Base-by-base conservation (phyloP, 2,797 vertebrate species). In the Malurus splendens region DNA sequence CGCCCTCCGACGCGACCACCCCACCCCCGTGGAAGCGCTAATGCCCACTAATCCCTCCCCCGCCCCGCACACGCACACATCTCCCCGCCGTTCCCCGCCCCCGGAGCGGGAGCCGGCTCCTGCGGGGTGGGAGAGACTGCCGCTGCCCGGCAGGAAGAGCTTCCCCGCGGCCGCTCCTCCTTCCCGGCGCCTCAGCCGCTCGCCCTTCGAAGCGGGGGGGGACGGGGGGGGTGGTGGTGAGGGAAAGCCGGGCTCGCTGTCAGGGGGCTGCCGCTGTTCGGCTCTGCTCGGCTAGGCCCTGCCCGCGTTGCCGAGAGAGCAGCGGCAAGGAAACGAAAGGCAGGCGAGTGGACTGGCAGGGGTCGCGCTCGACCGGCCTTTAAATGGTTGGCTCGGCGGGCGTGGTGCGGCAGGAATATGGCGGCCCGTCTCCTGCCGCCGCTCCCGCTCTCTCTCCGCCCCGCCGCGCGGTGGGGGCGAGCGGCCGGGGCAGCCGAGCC, bases 341-440 rank as follows among this genome's bases (percentile, higher is more conserved):
- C 24, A 32, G 64, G 41, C 28, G 16, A 36, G 14, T 20, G 13
- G 64, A 56, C 61, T 30, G n/a, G 15, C 59, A 22, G 18, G 44
- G 41, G 28, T 11, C 28, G 18, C 57, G 57, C 59, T 57, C 18
- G 87, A 73, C 76, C 54, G 71, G 42, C 68, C 86, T 88, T 91
- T 96, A 96, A 96, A 59, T 78, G 93, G 95, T 92, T 97, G 90
- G 89, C 95, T 97, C 94, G 92, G 94, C 97, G 98, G 98, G 98
- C 98, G 98, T 98, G 98, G 98, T 97, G 85, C 96, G 61, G 89
- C 94, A 95, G 95, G 96, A 98, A 99, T 97, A 99, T 98, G 98
- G 98, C 98, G 98, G 98, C 97, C 94, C 95, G 95, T 89, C 97
- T 45, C 91, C 41, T 28, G 27, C 86, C 95, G 96, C 92, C 96